Conservation (phyloP, 2,888 invertebrate genomes). For the Melinopterus prodromus region DNA sequence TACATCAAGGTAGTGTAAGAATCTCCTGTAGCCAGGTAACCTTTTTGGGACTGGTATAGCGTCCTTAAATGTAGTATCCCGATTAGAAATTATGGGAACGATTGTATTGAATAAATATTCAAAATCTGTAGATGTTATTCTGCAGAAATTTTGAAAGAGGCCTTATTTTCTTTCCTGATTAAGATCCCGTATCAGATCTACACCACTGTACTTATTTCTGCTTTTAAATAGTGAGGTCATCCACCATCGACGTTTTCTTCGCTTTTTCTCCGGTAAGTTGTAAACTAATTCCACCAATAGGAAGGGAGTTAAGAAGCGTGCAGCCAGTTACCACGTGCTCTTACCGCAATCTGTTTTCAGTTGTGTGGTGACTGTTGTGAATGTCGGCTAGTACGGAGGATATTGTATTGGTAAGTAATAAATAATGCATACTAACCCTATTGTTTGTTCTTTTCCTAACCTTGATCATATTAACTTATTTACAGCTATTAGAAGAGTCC, state of each 20-base stretch:
- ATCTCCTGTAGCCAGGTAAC: not conserved
- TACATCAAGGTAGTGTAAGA: not conserved
- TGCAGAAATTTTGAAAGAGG: constrained; percentile 4
- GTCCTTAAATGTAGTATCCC: not conserved
- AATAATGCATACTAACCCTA: no score
- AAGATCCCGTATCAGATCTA: not conserved
- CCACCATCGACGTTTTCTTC: not conserved
- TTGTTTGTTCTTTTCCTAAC: no score
- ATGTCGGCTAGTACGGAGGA: no score
- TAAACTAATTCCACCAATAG: no score
- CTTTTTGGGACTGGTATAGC: not conserved
- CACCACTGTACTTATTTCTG: not conserved
- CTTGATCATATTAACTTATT: no score
- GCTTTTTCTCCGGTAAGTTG: no score
- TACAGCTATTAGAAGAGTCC: no score
- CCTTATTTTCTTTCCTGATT: not conserved
- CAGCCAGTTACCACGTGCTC: no score
- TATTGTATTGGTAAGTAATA: no score
- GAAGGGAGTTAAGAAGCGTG: no score
- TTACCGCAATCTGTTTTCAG: no score
- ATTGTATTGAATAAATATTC: not conserved
- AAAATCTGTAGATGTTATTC: not conserved
- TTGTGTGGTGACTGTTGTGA: no score
- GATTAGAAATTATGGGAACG: not conserved
- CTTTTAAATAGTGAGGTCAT: constrained; percentile 4